Evolutionary conservation across 2,113 vertebrate genomes (phyloP).

Genomic region (Rafetus swinhoei): DNA sequence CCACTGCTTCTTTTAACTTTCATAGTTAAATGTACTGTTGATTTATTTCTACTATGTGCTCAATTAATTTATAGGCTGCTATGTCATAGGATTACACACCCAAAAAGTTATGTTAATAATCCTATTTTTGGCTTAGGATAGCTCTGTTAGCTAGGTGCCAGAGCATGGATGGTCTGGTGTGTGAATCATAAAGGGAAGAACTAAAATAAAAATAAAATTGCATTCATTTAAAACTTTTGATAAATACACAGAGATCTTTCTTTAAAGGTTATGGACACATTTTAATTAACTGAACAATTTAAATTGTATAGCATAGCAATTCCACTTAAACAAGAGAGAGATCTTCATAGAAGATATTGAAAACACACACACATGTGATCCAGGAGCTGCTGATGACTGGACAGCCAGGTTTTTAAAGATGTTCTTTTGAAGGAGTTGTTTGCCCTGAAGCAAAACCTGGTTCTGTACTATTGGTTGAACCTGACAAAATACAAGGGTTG

Average conservation of each 20-base stretch:
- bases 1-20: background rate
- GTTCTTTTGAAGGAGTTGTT: background rate
- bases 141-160: slow-evolving; percentile 9
- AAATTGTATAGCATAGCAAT: background rate
- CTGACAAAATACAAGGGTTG: background rate
- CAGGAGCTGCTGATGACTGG: background rate
- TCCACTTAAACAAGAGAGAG: background rate
- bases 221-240: background rate
- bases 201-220: background rate
- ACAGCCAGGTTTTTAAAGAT: background rate
- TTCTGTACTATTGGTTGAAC: background rate
- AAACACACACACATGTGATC: background rate
- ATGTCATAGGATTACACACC: background rate
- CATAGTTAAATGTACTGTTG: background rate
- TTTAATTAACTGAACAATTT: background rate
- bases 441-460: background rate
- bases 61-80: background rate
- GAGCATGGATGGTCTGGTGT: slow-evolving; percentile 25
- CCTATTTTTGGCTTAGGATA: slow-evolving; percentile 42
- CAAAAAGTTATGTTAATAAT: slow-evolving; percentile 50
- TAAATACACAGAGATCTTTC: background rate
- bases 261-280: background rate
- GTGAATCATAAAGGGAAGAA: background rate
- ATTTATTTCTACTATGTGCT: background rate
- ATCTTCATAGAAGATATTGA: slow-evolving; percentile 24